phyloP scores from a whole-genome alignment of 2,888 invertebrate species.

The Octodonta nipae region DNA sequence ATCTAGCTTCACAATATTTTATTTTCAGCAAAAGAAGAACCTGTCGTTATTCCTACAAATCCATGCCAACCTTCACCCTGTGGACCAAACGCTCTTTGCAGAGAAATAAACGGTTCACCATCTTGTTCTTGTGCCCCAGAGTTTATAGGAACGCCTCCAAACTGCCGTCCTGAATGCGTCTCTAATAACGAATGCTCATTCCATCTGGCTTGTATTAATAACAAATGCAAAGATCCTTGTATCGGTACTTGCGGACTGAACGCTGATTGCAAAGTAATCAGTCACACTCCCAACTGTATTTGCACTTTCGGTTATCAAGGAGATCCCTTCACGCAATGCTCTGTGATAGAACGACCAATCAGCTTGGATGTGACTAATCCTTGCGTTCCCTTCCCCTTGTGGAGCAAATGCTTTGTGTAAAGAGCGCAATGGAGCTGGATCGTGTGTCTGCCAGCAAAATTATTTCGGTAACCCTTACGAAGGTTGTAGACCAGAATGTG shows the following conservation, averaged over 20 bases:
- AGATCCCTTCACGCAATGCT: slow-evolving; percentile 46
- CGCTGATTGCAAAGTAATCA: slow-evolving; percentile 60
- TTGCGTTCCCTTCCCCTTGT: slow-evolving; percentile 38
- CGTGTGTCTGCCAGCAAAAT: slow-evolving; percentile 40
- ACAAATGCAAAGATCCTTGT: slow-evolving; percentile 63
- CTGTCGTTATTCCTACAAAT: slow-evolving; percentile 33
- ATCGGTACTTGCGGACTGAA: slow-evolving; percentile 53
- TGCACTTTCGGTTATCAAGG: slow-evolving; percentile 52
- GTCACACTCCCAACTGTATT: slow-evolving; percentile 59
- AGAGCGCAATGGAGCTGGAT: slow-evolving; percentile 39
- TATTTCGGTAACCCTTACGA: slow-evolving; percentile 46
- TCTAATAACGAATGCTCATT: slow-evolving; percentile 57
- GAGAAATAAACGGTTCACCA: slow-evolving; percentile 45
- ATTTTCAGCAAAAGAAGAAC: slow-evolving; percentile 20
- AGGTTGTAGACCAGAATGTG: slow-evolving; percentile 45
- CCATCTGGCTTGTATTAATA: slow-evolving; percentile 54
- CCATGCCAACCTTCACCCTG: slow-evolving; percentile 58
- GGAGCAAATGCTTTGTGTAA: slow-evolving; percentile 40
- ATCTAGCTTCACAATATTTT: too few relatives aligned
- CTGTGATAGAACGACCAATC: slow-evolving; percentile 9
- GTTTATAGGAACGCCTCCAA: slow-evolving; percentile 55
- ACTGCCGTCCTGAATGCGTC: slow-evolving; percentile 61
- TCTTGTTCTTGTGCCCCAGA: slow-evolving; percentile 57
- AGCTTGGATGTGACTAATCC: slow-evolving; percentile 25
- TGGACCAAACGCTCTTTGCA: slow-evolving; percentile 52